Evolutionary conservation across 2,888 invertebrate genomes (phyloP).

Genomic region (Andrena chrysosceles): DNA sequence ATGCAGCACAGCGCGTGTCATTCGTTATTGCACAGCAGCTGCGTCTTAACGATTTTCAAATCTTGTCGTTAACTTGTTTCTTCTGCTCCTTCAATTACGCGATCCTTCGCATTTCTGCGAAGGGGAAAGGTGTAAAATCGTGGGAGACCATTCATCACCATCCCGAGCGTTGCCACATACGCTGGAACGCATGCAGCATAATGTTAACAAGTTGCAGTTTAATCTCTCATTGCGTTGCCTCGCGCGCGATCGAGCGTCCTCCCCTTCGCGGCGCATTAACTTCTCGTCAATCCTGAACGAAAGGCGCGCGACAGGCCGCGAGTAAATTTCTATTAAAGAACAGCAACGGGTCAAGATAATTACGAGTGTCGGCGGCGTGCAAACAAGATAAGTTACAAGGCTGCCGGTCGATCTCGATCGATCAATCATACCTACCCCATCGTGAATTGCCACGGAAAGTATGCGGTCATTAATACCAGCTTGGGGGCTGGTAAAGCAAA

Average conservation of each 20-base stretch:
- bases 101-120: not conserved
- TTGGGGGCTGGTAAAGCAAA: not conserved
- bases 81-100: slow-evolving; percentile 1
- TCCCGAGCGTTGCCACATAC: slow-evolving; percentile 36
- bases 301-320: slow-evolving; percentile 25
- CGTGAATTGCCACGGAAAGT: slow-evolving; percentile 41
- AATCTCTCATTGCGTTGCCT: slow-evolving; percentile 35
- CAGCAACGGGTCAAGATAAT: slow-evolving; percentile 49
- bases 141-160: slow-evolving; percentile 45
- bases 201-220: slow-evolving; percentile 51
- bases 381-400: slow-evolving; percentile 62
- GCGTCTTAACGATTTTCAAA: not conserved
- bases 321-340: slow-evolving; percentile 50
- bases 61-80: slow-evolving; percentile 16
- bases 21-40: not conserved
- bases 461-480: slow-evolving; percentile 25
- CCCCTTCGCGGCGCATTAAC: slow-evolving; percentile 41
- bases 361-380: slow-evolving; percentile 54
- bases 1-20: not conserved
- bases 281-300: slow-evolving; percentile 29
- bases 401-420: slow-evolving; percentile 51
- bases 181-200: slow-evolving; percentile 38
- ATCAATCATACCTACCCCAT: slow-evolving; percentile 48
- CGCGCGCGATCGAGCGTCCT: slow-evolving; percentile 41
- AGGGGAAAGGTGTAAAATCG: slow-evolving; percentile 1